Evolutionary conservation across 1,140 invertebrate species (phyloP).

Genomic region (Eubasilissa regina): DNA sequence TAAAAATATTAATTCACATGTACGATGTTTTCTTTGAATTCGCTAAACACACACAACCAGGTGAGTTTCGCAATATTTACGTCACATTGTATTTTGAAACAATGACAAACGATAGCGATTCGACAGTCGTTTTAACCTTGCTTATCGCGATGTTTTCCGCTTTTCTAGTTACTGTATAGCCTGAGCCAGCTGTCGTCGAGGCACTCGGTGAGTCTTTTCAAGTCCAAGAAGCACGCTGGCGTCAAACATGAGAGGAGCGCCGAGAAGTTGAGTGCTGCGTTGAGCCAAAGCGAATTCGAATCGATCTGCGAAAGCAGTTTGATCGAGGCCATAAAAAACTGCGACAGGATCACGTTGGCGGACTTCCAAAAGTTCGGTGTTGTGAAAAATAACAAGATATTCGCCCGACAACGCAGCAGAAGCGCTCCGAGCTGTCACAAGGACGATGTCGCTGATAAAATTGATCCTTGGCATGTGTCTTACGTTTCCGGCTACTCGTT

Average conservation of each 20-base stretch:
- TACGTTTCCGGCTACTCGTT: conserved; percentile 66
- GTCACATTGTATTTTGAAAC: conserved; percentile 27
- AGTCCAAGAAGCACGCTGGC: conserved; percentile 65
- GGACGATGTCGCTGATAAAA: conserved; percentile 18
- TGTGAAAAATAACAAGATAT: conserved; percentile 39
- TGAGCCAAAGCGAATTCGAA: conserved; percentile 53
- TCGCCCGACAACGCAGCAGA: conserved; percentile 59
- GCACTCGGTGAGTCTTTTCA: conserved; percentile 67
- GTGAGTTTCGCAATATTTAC: conserved; percentile 59
- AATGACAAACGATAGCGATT: conserved; percentile 34
- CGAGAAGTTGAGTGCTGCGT: conserved; percentile 61
- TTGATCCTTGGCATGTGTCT: conserved; percentile 64
- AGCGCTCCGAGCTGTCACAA: conserved; percentile 47
- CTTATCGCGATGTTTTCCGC: conserved; percentile 13
- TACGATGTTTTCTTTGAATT: conserved; percentile 73
- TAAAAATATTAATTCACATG: conserved; percentile 61
- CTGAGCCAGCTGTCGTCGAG: conserved; percentile 69
- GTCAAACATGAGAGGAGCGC: conserved; percentile 65
- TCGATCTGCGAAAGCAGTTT: conserved; percentile 66
- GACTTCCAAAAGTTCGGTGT: conserved; percentile 66
- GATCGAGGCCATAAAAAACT: conserved; percentile 65
- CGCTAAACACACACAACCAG: conserved; percentile 71
- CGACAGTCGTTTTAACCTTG: conserved; percentile 38
- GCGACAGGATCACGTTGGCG: conserved; percentile 67
- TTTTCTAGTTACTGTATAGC: conserved; percentile 70